A percentile compares a stretch with the other conserved stretches of the same genome.
Evolutionary conservation across 2,888 invertebrate genomes (phyloP).

Genomic region (Heteromyza rotundicornis): DNA sequence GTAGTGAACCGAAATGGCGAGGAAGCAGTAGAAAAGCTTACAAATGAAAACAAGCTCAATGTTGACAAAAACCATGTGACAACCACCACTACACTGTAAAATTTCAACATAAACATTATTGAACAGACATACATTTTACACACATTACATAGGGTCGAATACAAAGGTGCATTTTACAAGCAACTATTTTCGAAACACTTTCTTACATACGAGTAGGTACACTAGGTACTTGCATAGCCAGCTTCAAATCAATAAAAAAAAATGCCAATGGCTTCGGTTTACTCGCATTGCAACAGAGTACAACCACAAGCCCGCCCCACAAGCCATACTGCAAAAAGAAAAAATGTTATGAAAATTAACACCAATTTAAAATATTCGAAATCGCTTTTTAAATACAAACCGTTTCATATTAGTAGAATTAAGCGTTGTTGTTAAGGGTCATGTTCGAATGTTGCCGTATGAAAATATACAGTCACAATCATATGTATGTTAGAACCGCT

Average conservation of each 20-base stretch:
- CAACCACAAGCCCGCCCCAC: neutral
- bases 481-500: too few species aligned
- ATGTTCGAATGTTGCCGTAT: conserved; percentile 8
- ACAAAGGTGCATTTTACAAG: conserved; percentile 33
- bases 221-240: too few species aligned
- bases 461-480: too few species aligned
- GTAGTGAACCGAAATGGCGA: neutral
- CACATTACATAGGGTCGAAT: conserved; percentile 36
- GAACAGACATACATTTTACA: conserved; percentile 11
- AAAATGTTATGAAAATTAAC: conserved; percentile 15
- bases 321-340: neutral
- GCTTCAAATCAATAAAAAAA: too few species aligned
- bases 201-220: conserved; percentile 6
- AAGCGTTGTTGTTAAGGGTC: conserved; percentile 13
- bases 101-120: conserved; percentile 14
- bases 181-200: conserved; percentile 27
- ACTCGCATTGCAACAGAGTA: too few species aligned
- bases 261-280: too few species aligned
- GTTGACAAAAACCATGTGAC: too few species aligned
- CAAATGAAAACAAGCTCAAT: too few species aligned
- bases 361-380: conserved; percentile 15
- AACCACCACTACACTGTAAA: too few species aligned
- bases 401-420: neutral
- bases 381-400: conserved; percentile 7
- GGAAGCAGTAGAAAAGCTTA: conserved; percentile 27